phyloP scores from a whole-genome alignment of 2,888 invertebrate genomes.

The Sphecodes monilicornis region DNA sequence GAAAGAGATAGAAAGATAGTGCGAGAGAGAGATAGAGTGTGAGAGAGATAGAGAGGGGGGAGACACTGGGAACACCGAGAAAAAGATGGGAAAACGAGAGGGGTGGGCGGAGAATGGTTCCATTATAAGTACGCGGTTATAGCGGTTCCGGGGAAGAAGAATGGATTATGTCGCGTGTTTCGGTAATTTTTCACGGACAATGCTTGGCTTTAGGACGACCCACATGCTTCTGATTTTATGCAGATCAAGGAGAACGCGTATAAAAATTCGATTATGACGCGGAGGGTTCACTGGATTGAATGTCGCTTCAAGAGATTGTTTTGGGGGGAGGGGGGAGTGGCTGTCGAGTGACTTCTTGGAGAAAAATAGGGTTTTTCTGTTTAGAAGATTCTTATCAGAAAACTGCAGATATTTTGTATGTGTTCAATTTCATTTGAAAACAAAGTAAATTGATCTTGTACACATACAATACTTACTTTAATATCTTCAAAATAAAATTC shows the following conservation, averaged over 20 bases:
- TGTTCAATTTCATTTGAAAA: no score
- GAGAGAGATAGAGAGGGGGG: neutral
- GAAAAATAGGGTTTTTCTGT: neutral
- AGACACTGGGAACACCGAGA: constrained; percentile 9
- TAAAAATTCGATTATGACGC: constrained; percentile 30
- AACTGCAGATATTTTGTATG: neutral
- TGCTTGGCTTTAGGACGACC: constrained; percentile 36
- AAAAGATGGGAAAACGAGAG: constrained; percentile 49
- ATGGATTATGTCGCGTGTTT: constrained; percentile 67
- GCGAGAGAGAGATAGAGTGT: no score
- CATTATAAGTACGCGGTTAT: constrained; percentile 74
- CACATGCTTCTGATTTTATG: constrained; percentile 50
- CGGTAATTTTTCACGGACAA: constrained; percentile 69
- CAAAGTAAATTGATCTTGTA: no score
- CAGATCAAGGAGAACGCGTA: constrained; percentile 35
- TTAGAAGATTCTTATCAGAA: neutral
- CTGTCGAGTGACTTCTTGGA: neutral
- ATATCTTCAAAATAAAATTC: no score
- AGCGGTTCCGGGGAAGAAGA: constrained; percentile 52
- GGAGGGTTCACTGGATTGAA: neutral
- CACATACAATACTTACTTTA: no score
- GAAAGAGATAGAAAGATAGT: no score
- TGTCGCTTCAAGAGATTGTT: neutral
- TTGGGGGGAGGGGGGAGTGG: no score
- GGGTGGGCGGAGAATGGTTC: constrained; percentile 47